Evolutionary conservation across 2,113 vertebrate genomes (phyloP).

Genomic region (Hylia prasina): DNA sequence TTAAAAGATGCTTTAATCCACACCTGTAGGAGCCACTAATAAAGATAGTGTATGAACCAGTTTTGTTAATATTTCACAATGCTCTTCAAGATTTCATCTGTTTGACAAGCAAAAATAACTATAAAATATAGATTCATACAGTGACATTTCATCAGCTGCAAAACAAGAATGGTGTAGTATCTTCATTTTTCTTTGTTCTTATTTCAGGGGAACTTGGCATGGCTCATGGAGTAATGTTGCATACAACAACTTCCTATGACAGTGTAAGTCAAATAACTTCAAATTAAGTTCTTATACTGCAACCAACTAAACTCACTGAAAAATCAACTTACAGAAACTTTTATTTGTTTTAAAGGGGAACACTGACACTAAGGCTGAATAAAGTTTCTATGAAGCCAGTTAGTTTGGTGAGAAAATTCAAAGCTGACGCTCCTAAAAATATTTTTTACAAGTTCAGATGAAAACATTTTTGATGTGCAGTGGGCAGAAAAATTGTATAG

Average conservation of each 20-base stretch:
- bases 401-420: not conserved
- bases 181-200: not conserved
- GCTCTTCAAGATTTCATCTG: not conserved
- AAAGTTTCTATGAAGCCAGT: not conserved
- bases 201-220: not conserved
- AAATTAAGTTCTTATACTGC: not conserved
- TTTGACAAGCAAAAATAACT: not conserved
- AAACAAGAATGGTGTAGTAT: not conserved
- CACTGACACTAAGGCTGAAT: not conserved
- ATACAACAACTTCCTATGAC: not conserved
- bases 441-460: not conserved
- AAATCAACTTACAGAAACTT: not conserved
- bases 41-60: not conserved
- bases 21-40: not conserved
- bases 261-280: not conserved
- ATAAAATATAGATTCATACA: not conserved
- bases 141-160: not conserved
- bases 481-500: not conserved
- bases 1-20: not conserved
- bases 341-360: not conserved
- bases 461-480: not conserved
- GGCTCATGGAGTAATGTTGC: not conserved
- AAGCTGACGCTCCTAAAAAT: not conserved
- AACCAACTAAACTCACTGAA: fast-evolving
- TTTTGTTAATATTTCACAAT: not conserved